phyloP scores from a whole-genome alignment of 1,140 invertebrate species.

The Drosophila aff. region DNA sequence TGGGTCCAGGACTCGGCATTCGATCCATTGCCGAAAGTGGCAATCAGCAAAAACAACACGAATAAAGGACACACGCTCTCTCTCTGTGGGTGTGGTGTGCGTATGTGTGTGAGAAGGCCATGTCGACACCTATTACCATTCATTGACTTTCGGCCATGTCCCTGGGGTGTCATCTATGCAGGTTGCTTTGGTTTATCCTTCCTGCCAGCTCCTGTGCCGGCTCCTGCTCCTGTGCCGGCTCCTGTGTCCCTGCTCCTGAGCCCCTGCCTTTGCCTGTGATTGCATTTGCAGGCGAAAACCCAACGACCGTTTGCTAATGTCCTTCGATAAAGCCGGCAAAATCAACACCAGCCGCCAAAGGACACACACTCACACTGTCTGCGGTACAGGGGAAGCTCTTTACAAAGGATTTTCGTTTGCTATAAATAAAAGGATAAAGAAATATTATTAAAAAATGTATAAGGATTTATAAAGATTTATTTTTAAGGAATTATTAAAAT shows the following conservation, averaged over 20 bases:
- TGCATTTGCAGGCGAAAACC: constrained; percentile 77
- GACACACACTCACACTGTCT: constrained; percentile 36
- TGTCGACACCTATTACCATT: constrained; percentile 83
- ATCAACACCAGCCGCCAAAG: constrained; percentile 71
- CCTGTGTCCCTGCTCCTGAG: constrained; percentile 1
- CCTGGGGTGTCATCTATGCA: constrained; percentile 84
- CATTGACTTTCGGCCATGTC: constrained; percentile 81
- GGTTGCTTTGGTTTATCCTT: constrained; percentile 73
- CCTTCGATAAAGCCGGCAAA: constrained; percentile 82
- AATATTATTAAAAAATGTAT: too few relatives aligned
- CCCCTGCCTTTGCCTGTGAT: constrained; percentile 66
- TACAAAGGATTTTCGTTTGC: not conserved
- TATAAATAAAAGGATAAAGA: too few relatives aligned
- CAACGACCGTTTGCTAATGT: constrained; percentile 81
- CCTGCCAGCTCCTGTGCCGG: constrained; percentile 9
- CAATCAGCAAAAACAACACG: constrained; percentile 81
- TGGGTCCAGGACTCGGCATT: constrained; percentile 43
- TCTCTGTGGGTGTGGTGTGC: not conserved
- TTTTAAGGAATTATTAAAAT: too few relatives aligned
- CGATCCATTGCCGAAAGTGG: constrained; percentile 78
- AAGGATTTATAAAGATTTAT: too few relatives aligned
- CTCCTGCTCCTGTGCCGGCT: constrained; percentile 13
- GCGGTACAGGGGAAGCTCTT: not conserved
- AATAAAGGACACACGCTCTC: constrained; percentile 50
- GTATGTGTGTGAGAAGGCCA: constrained; percentile 44